phyloP scores from a whole-genome alignment of 2,797 vertebrate genomes.

The Pantherophis alleghaniensis region DNA sequence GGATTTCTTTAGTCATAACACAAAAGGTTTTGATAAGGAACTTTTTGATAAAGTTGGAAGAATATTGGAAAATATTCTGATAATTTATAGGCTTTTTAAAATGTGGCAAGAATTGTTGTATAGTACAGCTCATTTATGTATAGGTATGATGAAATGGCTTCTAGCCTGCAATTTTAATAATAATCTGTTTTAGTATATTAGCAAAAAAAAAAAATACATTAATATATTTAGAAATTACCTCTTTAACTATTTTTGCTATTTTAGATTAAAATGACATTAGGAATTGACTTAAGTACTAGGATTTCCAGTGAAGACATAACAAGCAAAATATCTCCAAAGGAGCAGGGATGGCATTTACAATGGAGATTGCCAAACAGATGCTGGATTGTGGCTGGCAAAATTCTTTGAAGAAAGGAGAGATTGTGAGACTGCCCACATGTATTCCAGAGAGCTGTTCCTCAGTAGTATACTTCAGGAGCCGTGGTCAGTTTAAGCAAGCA shows the following conservation, averaged over 20 bases:
- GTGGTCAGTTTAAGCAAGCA: no score
- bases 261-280: background rate
- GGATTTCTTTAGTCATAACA: background rate
- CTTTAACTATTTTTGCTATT: background rate
- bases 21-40: background rate
- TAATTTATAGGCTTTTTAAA: background rate
- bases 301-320: no score
- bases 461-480: no score
- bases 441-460: no score
- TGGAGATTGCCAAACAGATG: no score
- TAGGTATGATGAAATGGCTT: background rate
- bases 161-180: background rate
- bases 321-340: no score
- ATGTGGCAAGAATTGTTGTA: background rate
- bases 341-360: no score
- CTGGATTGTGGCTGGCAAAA: no score
- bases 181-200: background rate
- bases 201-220: background rate
- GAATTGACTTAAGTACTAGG: background rate
- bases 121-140: background rate
- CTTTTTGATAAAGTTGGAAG: background rate
- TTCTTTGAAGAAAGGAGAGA: no score
- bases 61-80: background rate
- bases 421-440: no score
- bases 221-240: background rate